Evolutionary conservation across 2,113 vertebrate species (phyloP), one percentile per base, ranked within the genome.

Genomic region (Willisornis vidua): DNA sequence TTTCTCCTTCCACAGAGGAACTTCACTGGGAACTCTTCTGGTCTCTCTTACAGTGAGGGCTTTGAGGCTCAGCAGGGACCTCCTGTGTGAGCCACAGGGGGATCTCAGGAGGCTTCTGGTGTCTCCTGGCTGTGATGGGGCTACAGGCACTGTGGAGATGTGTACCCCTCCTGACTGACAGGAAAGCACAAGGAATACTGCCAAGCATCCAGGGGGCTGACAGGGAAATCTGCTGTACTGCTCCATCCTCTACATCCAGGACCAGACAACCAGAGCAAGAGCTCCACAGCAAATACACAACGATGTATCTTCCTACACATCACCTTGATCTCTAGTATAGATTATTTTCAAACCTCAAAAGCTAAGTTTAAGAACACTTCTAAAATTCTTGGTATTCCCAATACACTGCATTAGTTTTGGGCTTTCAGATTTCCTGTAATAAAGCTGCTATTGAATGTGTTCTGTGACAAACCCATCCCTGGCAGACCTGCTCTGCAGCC

Each of bases 341-440:
- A 23, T 41, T 24, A 10, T 29, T 87, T 75, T 41, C 46, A 84
- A 87, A 89, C 59, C 19, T 41, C 33, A 26, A 78, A 89, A 41
- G 3, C 18, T 14, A 70, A 51, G 10, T 73, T 81, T 28, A 46
- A 52, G 48, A 66, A 52, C 28, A 19, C 20, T 33, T 72, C 33
- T 28, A 59, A 49, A 75, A 48, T 29, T 37, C 35, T 48, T 73
- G 8, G 9, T 46, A 51, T 76, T 93, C 19, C 33, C 31, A 57
- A 9, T 9, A 52, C 0, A 41, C 0, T 0, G 19, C 9, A 37
- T 45, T 24, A 48, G 20, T 51, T 91, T 74, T 63, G 55, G 37
- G 39, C 46, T 31, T 89, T 91, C 65, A 63, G 17, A 17, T 54
- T 77, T 66, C 63, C 41, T 54, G 39, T 41, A 58, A 45, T 11